Base-by-base conservation (phyloP, 2,113 vertebrate species). In the Eurystomus gularis region DNA sequence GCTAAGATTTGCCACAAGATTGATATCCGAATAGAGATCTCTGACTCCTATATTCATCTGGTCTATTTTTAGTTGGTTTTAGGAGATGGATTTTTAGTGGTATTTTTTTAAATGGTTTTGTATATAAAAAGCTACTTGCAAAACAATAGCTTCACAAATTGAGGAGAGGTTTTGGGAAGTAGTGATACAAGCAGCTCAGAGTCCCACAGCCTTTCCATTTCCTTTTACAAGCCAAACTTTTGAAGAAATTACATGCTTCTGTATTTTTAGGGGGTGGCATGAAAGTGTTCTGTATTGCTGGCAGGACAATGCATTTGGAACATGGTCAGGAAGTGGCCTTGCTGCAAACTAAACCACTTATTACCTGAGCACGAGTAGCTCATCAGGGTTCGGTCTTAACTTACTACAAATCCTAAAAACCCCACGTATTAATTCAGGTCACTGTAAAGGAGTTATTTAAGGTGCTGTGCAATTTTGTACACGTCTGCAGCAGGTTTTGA, bases 1-100 rank as follows among this genome's bases (percentile, higher is more conserved):
- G 72, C 88, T 88, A 68, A 82, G 80, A 80, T 92, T 88, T 97
- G 90, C 58, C 37, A 69, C 69, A 55, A 65, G 93, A 93, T 4
- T 96, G 92, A 95, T 94, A 96, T 60, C 68, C 6, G 18, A 52
- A 49, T 13, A 81, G 55, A 92, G 31, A 60, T 90, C 57, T 88
- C 68, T 37, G 62, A 84, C 31, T 91, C 17, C 3, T 64, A 4
- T 64, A 13, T 52, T 78, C 39, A 40, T 91, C 60, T 35, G 28
- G 19, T 78, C 52, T 94, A 26, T 61, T 95, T 93, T 91, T 75
- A 94, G 61, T 42, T 42, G 42, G 42, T 70, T 92, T 71, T 52
- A 44, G 84, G 62, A 93, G 54, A 35, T 49, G 51, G 35, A 52
- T 33, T 35, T 81, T 66, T 60, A 80, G 39, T 20, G 3, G 14